Conservation (phyloP, 2,888 invertebrate genomes). For the Tetragonisca angustula region DNA sequence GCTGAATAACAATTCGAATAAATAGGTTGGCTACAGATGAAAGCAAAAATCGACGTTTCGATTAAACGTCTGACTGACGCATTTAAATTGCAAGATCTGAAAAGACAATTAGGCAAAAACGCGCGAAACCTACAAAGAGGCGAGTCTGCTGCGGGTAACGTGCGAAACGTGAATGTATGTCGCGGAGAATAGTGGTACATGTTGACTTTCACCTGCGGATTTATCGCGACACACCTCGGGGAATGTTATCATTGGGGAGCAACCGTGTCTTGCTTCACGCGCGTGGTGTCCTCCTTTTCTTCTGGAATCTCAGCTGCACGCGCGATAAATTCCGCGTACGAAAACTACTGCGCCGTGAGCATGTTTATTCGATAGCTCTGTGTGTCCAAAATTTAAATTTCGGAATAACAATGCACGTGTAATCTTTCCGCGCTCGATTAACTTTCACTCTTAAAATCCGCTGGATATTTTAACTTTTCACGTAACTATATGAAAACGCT, state of each 20-base stretch:
- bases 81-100: slow-evolving; percentile 4
- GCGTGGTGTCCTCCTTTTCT: slow-evolving; percentile 52
- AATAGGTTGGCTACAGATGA: background rate
- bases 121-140: background rate
- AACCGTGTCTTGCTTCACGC: slow-evolving; percentile 62
- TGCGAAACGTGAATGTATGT: slow-evolving; percentile 24
- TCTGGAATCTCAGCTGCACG: slow-evolving; percentile 40
- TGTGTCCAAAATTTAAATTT: slow-evolving; percentile 11
- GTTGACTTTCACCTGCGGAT: slow-evolving; percentile 67
- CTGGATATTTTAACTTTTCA: background rate
- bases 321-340: slow-evolving; percentile 41
- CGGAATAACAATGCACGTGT: background rate
- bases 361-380: slow-evolving; percentile 37
- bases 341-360: slow-evolving; percentile 44
- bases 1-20: background rate
- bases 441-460: background rate
- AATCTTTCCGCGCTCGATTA: slow-evolving; percentile 5
- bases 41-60: background rate
- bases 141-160: background rate
- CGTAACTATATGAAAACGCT: too few species aligned
- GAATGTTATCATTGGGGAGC: slow-evolving; percentile 70
- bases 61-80: background rate
- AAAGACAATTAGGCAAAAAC: background rate
- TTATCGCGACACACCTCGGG: slow-evolving; percentile 68
- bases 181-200: slow-evolving; percentile 44